Base-by-base conservation (phyloP, 2,113 vertebrate genomes). In the Nibea albiflora region DNA sequence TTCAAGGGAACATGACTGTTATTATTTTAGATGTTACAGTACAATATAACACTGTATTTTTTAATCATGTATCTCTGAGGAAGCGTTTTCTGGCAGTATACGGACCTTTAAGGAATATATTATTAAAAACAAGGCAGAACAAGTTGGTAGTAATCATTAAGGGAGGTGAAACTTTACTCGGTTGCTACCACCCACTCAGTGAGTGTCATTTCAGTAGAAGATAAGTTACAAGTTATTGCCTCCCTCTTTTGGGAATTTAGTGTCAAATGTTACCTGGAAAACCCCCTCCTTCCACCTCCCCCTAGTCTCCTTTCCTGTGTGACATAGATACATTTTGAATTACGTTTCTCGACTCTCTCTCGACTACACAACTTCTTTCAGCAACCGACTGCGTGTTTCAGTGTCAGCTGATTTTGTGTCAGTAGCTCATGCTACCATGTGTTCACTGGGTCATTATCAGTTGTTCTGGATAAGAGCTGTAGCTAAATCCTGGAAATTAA, bases 1-100 rank as follows among this genome's bases (percentile, higher is more conserved):
- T 63, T 61, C 50, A 1, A 17, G 49, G 42, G 58, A 72, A 73
- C 67, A 49, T n/a, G 53, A 58, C 64, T 47, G 2, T 53, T 61
- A 8, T 58, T 35, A n/a, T 22, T 66, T 46, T 47, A 42, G 14
- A 35, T 20, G 31, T 58, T 42, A 6, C 2, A 24, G n/a, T 42
- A 28, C 26, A 57, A 28, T 17, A 31, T 61, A 14, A 56, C 15
- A 56, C 31, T 22, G 7, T 20, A 11, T 64, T 5, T 26, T 17
- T 52, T 61, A 8, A 10, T 39, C 28, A 20, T 24, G 11, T 24
- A 28, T 76, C 15, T 71, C 2, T 1, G 0, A 5, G 24, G 20
- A 53, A 73, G 24, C n/a, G 26, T 62, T 63, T 16, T 46, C 16
- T 70, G 26, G 57, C 67, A 61, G 15, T 60, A 44, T 12, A 15